Base-by-base conservation (phyloP, 2,888 invertebrate genomes). In the Globia sparganii region DNA sequence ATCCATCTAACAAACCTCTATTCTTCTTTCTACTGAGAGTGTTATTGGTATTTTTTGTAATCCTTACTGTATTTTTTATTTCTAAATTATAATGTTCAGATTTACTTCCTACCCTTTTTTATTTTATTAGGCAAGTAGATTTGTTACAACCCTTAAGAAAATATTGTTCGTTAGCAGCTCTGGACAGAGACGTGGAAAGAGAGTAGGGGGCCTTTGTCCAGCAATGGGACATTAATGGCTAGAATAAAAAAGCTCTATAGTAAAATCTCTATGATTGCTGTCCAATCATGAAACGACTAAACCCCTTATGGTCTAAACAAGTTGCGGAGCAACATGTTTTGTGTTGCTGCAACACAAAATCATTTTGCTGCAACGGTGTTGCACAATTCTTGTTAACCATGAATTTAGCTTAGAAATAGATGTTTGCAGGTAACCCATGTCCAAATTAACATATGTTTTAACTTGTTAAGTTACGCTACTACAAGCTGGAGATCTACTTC, bases 401-500 rank as follows among this genome's bases (percentile, higher is more conserved):
- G 8, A 8, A 59, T n/a, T n/a, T 18, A 31, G 9, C 9, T 59
- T 31, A 59, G 3, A 31, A 61, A 21, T 34, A 67, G 0, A 34
- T 9, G 37, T 53, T 8, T n/a, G 34, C 13, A 21, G 18, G 8
- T 9, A 81, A 40, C 81, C 75, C 81, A 68, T 76, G 65, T 69
- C 82, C 64, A 69, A 37, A 66, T 40, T 49, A 69, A 4, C 5
- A 67, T 43, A 61, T 11, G 6, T 37, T n/a, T 58, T 40, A 43
- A 46, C 18, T 61, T 25, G 6, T 71, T 59, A 59, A 5, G 9
- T 34, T 75, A 80, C 28, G 13, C 25, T 58, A 15, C 83, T 82
- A 72, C 0, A 59, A 0, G 31, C 4, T 72, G 74, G 86, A 83
- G 86, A 83, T 86, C 77, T 74, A 69, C 43, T 67, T 31, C 66